Percentiles rank a stretch among this genome's conserved stretches.
Conservation (phyloP, 2,113 vertebrate species). For the Lethenteron reissneri region DNA sequence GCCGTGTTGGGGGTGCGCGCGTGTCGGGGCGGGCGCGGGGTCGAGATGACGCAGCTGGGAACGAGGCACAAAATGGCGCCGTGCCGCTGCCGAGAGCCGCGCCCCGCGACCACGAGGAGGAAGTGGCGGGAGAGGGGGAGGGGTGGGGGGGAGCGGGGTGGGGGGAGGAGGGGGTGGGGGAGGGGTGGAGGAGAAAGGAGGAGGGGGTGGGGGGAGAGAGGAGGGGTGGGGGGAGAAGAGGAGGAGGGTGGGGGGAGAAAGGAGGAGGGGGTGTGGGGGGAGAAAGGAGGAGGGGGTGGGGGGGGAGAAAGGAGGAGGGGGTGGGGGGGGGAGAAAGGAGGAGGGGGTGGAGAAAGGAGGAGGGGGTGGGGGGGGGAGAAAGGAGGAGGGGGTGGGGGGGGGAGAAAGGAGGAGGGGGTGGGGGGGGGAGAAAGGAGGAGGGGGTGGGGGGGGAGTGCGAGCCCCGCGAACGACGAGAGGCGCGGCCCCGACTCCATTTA, state of each 20-base stretch:
- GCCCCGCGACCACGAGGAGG: neutral
- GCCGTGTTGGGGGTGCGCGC: too few species aligned
- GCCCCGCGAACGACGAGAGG: too few species aligned
- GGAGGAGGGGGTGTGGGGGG: too few species aligned
- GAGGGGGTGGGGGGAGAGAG: neutral
- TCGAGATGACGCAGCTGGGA: too few species aligned
- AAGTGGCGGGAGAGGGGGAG: neutral
- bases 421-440: neutral
- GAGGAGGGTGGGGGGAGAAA: neutral
- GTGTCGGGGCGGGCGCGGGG: too few species aligned
- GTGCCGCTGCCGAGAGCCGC: neutral
- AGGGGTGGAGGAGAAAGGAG: neutral
- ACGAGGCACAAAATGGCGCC: too few species aligned
- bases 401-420: neutral
- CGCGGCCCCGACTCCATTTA: neutral
- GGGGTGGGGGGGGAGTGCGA: neutral
- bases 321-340: neutral
- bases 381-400: neutral
- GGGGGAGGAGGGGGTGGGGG: neutral
- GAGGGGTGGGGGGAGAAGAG: neutral
- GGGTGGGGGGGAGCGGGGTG: neutral
- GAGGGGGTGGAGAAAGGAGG: neutral
- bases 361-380: neutral
- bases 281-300: neutral
- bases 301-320: neutral